Base-by-base conservation (phyloP, 37 sponge, comb jelly and placozoan genomes). In the Chondrosia reniformis region DNA sequence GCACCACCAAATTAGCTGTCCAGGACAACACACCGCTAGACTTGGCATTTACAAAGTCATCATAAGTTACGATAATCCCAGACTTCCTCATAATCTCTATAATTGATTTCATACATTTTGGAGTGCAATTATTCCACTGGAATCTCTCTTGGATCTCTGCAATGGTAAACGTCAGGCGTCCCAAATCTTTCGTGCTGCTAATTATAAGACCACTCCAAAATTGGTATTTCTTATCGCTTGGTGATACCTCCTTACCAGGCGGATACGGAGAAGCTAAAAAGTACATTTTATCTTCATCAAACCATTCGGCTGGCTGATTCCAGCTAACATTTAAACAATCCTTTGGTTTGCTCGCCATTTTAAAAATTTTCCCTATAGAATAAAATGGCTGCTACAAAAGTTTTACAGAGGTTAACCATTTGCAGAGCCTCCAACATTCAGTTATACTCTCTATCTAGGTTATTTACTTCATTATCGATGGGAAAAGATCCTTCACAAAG, bases 261-360 rank as follows among this genome's bases (percentile, higher is more conserved):
- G 89, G 84, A 46, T 76, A 84, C 0, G 89, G 89, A 25, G 84
- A 67, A 39, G 84, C 66, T 0, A 88, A 81, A 44, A 64, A 88
- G 33, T 76, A 32, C 89, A 88, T 88, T 33, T 84, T 46, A 10
- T 88, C 89, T 8, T 67, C 67, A 45, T 88, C 84, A 1, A 41
- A 45, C 89, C 89, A 88, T 33, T 88, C 89, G 10, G 73, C 52
- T 17, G 89, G 89, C n/a, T 58, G 45, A 17, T 54, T 76, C 37
- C 84, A 75, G 22, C 55, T 58, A 10, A 74, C n/a, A n/a, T n/a
- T n/a, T n/a, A n/a, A n/a, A n/a, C n/a, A n/a, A n/a, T n/a, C n/a
- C n/a, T n/a, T n/a, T n/a, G n/a, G n/a, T n/a, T n/a, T n/a, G n/a
- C n/a, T n/a, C n/a, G n/a, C n/a, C n/a, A n/a, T n/a, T n/a, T n/a